These are phyloP conservation scores for Peromyscus aztecus DNA, from an alignment of 2,797 vertebrate species.

Conservation along the genomic window DNA sequence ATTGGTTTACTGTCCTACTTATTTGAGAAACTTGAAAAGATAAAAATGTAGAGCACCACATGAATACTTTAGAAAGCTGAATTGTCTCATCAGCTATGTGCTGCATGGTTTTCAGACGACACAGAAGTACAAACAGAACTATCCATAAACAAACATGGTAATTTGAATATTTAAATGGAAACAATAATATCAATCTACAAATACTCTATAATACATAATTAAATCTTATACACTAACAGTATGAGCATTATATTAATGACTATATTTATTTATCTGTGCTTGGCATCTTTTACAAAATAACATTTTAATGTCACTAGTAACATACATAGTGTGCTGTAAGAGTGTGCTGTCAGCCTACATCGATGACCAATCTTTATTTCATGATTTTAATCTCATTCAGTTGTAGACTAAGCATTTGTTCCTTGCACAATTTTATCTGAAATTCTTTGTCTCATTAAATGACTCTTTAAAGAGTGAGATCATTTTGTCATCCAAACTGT, in stretches of 20 bases:
- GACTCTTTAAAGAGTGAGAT: not conserved
- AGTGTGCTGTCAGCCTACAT: not conserved
- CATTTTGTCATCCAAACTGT: not conserved
- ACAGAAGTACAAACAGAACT: not conserved
- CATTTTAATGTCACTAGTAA: not conserved
- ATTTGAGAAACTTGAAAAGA: not conserved
- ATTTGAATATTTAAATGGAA: not conserved
- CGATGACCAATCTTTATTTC: not conserved
- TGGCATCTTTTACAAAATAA: not conserved
- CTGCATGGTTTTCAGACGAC: not conserved
- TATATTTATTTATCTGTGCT: not conserved
- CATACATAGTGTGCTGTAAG: not conserved
- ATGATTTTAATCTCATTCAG: not conserved
- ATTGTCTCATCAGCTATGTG: not conserved
- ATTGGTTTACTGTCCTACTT: too few species aligned
- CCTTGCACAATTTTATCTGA: not conserved
- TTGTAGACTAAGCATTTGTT: not conserved
- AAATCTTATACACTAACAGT: not conserved
- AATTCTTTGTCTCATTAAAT: constrained; percentile 66
- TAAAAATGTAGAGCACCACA: not conserved
- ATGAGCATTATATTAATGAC: not conserved
- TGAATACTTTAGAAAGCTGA: not conserved
- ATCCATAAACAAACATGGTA: not conserved
- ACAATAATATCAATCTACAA: not conserved
- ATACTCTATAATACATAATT: not conserved